phyloP scores from a whole-genome alignment of 1,140 invertebrate genomes.

The Drosophila kepulauana region DNA sequence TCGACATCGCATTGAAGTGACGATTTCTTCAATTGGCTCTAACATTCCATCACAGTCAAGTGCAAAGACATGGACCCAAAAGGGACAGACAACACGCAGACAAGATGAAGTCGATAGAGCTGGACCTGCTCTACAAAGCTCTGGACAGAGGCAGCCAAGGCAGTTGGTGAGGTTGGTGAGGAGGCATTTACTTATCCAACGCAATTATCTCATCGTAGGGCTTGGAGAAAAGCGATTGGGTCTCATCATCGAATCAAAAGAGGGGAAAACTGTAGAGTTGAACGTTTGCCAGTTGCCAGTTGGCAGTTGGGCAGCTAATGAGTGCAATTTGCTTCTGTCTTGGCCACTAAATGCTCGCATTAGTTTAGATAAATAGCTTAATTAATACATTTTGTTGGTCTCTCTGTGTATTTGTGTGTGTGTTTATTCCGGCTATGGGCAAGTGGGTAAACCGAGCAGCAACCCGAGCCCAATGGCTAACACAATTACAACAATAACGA shows the following conservation, averaged over 20 bases:
- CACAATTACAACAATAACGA: conserved; percentile 80
- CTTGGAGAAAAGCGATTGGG: conserved; percentile 63
- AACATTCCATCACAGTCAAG: conserved; percentile 50
- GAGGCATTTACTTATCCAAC: conserved; percentile 57
- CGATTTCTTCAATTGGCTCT: conserved; percentile 67
- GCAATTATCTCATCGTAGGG: conserved; percentile 65
- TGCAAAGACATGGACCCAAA: not conserved
- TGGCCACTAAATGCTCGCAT: conserved; percentile 83
- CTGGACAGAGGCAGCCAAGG: not conserved
- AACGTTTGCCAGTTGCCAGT: not conserved
- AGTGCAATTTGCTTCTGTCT: conserved; percentile 83
- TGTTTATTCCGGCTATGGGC: no score
- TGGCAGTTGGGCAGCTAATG: conserved; percentile 60
- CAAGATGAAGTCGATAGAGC: conserved; percentile 2
- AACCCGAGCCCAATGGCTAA: conserved; percentile 20
- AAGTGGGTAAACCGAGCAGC: no score
- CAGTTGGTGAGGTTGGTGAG: not conserved
- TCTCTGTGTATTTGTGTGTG: no score
- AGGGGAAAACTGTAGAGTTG: not conserved
- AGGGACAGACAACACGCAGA: not conserved
- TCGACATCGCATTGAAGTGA: conserved; percentile 56
- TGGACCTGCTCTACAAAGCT: conserved; percentile 6
- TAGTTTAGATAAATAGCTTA: conserved; percentile 84
- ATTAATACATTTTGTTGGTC: conserved; percentile 73
- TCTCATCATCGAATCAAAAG: conserved; percentile 57